A percentile compares a stretch with the other conserved stretches of the same genome.
phyloP scores from a whole-genome alignment of 2,888 invertebrate species.

The Protodeltote pygarga region DNA sequence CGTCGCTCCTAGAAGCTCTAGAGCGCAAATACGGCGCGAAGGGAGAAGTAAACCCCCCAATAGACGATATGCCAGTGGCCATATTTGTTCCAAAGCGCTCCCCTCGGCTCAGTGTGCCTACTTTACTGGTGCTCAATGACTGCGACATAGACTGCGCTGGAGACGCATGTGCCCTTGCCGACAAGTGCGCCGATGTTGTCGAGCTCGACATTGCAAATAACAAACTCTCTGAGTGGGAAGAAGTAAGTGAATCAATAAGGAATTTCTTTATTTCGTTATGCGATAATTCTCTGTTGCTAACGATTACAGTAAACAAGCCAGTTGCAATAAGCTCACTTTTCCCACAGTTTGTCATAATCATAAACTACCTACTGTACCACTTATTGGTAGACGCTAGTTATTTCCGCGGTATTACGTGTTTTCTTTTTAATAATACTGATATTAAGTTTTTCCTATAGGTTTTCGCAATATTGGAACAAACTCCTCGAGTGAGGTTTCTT shows the following conservation, averaged over 20 bases:
- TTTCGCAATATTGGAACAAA: slow-evolving; percentile 94
- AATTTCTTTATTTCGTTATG: slow-evolving; percentile 14
- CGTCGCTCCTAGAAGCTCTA: slow-evolving; percentile 95
- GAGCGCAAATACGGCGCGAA: slow-evolving; percentile 94
- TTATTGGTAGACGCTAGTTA: slow-evolving; percentile 45
- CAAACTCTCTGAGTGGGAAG: slow-evolving; percentile 94
- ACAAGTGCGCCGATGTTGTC: slow-evolving; percentile 95
- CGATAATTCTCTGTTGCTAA: slow-evolving; percentile 21
- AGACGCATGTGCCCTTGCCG: slow-evolving; percentile 91
- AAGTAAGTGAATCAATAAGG: slow-evolving; percentile 84
- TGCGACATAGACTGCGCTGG: slow-evolving; percentile 97
- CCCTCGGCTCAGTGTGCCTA: slow-evolving; percentile 92
- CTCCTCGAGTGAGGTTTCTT: slow-evolving; percentile 95
- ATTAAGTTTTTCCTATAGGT: slow-evolving; percentile 84
- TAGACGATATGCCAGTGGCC: slow-evolving; percentile 90
- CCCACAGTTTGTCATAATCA: too few relatives aligned
- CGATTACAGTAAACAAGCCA: slow-evolving; percentile 24
- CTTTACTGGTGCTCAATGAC: slow-evolving; percentile 95
- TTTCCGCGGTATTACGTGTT: slow-evolving; percentile 50
- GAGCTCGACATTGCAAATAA: slow-evolving; percentile 98
- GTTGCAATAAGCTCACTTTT: slow-evolving; percentile 45
- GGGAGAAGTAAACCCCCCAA: slow-evolving; percentile 88
- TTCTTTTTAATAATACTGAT: slow-evolving; percentile 33
- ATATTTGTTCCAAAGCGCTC: slow-evolving; percentile 95
- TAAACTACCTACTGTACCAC: slow-evolving; percentile 51